A percentile compares a stretch with the other conserved stretches of the same genome.
Evolutionary conservation across 2,888 invertebrate genomes (phyloP).

Genomic region (Platycnemis pennipes): DNA sequence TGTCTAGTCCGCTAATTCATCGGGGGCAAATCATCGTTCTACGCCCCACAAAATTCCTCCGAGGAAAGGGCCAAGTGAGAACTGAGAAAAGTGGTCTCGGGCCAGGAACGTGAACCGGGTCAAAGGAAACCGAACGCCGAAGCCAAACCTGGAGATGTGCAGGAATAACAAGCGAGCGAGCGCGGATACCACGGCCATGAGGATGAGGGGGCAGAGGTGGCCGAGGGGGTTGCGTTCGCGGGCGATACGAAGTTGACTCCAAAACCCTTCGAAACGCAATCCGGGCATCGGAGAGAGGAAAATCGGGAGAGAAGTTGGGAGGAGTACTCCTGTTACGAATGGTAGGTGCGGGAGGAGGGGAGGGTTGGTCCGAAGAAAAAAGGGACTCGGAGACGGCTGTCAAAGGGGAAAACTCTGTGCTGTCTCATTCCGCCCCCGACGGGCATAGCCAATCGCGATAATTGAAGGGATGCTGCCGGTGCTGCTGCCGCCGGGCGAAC

Average conservation of each 20-base stretch:
- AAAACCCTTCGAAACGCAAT: conserved; percentile 1
- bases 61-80: not conserved
- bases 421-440: conserved; percentile 59
- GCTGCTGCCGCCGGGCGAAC: not conserved
- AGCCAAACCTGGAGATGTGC: conserved; percentile 8
- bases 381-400: not conserved
- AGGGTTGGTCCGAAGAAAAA: not conserved
- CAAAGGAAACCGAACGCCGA: conserved; percentile 35
- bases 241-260: not conserved
- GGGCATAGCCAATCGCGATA: conserved; percentile 58
- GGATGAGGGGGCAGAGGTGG: not conserved
- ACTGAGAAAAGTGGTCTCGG: no score
- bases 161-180: not conserved
- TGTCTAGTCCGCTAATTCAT: no score
- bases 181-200: not conserved
- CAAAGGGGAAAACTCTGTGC: conserved; percentile 48
- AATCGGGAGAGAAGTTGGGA: not conserved
- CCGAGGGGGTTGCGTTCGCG: not conserved
- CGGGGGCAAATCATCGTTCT: no score
- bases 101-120: conserved; percentile 12
- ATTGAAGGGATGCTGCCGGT: conserved; percentile 52
- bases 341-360: not conserved
- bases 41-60: no score
- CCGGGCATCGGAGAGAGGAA: not conserved
- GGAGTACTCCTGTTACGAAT: not conserved